A percentile compares a stretch with the other conserved stretches of the same genome.
Conservation (phyloP, 2,888 invertebrate genomes). For the Adelphocoris suturalis region DNA sequence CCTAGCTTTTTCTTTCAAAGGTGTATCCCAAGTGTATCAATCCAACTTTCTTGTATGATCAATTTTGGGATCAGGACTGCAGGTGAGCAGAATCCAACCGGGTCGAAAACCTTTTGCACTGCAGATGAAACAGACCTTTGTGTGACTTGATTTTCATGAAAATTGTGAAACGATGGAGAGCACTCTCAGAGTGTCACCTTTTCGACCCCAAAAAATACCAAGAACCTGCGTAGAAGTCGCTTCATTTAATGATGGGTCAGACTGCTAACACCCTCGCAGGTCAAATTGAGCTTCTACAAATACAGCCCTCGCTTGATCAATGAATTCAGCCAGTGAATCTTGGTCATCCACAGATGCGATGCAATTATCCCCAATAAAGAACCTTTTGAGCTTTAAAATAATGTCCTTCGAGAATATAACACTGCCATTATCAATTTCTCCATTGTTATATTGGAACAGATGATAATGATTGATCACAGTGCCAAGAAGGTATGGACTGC, state of each 20-base stretch:
- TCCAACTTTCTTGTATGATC: not conserved
- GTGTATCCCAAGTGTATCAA: not conserved
- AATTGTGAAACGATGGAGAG: not conserved
- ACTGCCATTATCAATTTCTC: not conserved
- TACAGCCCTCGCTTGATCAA: not conserved
- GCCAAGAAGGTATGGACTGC: not conserved
- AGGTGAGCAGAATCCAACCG: not conserved
- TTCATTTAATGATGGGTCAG: not conserved
- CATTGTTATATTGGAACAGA: not conserved
- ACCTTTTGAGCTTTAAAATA: not conserved
- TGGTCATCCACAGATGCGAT: not conserved
- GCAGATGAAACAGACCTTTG: not conserved
- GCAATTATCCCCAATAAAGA: not conserved
- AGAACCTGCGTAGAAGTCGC: not conserved
- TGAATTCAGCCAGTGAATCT: not conserved
- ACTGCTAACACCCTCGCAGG: not conserved
- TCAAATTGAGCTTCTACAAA: not conserved
- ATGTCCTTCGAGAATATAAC: not conserved
- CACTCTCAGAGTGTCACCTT: not conserved
- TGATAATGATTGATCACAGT: not conserved
- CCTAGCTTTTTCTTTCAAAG: not conserved
- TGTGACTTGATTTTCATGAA: not conserved
- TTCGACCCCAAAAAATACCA: not conserved
- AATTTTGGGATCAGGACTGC: not conserved
- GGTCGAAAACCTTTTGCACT: not conserved